Evolutionary conservation across 2,113 vertebrate species (phyloP).

Genomic region (Catagonus wagneri): DNA sequence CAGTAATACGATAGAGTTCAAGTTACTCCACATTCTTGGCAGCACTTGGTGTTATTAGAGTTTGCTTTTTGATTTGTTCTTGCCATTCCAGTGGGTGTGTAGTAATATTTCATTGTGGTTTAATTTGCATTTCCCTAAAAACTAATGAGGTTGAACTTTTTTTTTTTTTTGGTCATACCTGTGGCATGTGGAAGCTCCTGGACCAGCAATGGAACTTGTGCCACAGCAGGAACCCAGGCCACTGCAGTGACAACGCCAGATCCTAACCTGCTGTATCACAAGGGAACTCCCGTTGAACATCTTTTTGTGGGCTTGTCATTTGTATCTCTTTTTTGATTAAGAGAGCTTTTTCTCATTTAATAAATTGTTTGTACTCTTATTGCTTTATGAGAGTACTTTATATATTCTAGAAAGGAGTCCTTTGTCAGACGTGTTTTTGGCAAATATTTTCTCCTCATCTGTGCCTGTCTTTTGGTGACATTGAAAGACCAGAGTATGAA

Average conservation of each 20-base stretch:
- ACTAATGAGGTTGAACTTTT: background rate
- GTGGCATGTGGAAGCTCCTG: too few relatives aligned
- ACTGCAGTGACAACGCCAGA: too few relatives aligned
- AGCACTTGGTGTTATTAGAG: background rate
- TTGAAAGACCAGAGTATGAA: conserved; percentile 44
- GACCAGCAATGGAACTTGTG: too few relatives aligned
- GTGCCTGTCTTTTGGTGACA: background rate
- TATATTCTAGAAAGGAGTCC: background rate
- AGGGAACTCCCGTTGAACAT: background rate
- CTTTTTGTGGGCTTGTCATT: background rate
- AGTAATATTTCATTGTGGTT: background rate
- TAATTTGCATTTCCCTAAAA: conserved; percentile 35
- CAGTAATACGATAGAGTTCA: background rate
- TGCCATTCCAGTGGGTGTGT: background rate
- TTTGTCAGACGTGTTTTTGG: conserved; percentile 1
- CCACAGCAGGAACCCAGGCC: too few relatives aligned
- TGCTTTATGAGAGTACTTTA: background rate
- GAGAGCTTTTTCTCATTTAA: background rate
- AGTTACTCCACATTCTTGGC: background rate
- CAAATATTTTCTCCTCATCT: conserved; percentile 32
- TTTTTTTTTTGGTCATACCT: too few relatives aligned
- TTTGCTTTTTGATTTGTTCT: background rate
- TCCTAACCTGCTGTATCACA: too few relatives aligned
- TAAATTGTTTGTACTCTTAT: conserved; percentile 11
- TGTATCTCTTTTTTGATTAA: background rate